Evolutionary conservation across 2,888 invertebrate genomes (phyloP), one percentile per base, ranked within the genome.

Genomic region (Apomyelois bistriatella): DNA sequence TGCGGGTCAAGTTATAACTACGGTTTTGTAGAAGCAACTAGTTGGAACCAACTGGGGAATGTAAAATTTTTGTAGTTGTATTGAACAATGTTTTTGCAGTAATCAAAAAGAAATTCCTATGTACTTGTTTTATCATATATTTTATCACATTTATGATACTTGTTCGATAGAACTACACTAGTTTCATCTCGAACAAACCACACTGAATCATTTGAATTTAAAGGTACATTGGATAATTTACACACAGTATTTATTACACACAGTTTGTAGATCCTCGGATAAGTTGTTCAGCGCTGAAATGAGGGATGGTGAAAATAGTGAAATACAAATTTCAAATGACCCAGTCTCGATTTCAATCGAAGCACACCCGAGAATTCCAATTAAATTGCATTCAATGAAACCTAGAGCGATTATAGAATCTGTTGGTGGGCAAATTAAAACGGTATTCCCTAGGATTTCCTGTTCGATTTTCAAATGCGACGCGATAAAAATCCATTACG

Each of bases 361-460:
- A 70, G 70, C 64, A 61, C 56, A 67, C 59, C 65, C 63, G 71
- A 72, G 82, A 80, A 85, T 82, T 85, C 76, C 82, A 82, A 83
- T 87, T 85, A 84, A 85, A 85, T 80, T 80, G 84, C 83, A 82
- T 85, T 84, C 81, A 84, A 80, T 80, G 81, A 83, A 85, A 86
- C 85, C 85, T 84, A 82, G 78, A 71, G 72, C 81, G 81, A 82
- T 85, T 86, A 85, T 84, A 82, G 79, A 85, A 82, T 83, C 74
- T 76, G 72, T 78, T 79, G 77, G 79, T 81, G 72, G 79, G 81
- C 76, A 82, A 88, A 89, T 88, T 87, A 86, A 88, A 87, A 81
- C 82, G 75, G 74, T 71, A 70, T 74, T 79, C 75, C 68, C 75
- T 69, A 74, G 83, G 82, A 84, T 85, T 84, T 80, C 73, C 79